Percentiles rank a stretch among this genome's conserved stretches.
Conservation (phyloP, 2,797 vertebrate species). For the Enteromius trimaculatus region DNA sequence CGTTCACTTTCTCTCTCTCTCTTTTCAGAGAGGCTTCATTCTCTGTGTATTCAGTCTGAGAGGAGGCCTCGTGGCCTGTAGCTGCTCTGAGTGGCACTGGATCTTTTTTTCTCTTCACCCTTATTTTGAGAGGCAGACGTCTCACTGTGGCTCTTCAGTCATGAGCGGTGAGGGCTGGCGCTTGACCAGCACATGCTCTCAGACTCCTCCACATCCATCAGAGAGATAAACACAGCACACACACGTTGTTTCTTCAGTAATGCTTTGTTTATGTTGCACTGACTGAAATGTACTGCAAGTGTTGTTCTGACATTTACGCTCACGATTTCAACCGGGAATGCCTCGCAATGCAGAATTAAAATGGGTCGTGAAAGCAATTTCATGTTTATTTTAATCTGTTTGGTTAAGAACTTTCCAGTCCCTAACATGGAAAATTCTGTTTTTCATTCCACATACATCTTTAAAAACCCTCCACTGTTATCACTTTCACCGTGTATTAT, state of each 20-base stretch:
- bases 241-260: constrained; percentile 3
- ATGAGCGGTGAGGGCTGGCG: constrained; percentile 16
- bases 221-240: constrained; percentile 21
- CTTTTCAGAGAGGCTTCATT: constrained; percentile 49
- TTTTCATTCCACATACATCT: not conserved
- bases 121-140: constrained; percentile 51
- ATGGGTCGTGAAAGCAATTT: not conserved
- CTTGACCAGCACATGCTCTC: constrained; percentile 42
- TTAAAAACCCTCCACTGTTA: constrained; percentile 28
- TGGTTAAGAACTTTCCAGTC: constrained; percentile 2
- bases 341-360: not conserved
- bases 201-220: constrained; percentile 44
- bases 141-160: constrained; percentile 44
- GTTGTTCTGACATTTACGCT: not conserved
- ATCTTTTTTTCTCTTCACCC: constrained; percentile 3
- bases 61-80: constrained; percentile 51
- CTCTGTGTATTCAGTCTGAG: constrained; percentile 48
- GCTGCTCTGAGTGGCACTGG: constrained; percentile 25
- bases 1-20: not conserved
- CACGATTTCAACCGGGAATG: not conserved
- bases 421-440: constrained; percentile 5
- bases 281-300: not conserved
- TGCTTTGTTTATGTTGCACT: not conserved
- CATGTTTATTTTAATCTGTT: constrained; percentile 1
- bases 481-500: constrained; percentile 31